phyloP scores from a whole-genome alignment of 2,888 invertebrate genomes.

The Crocallis elinguaria region DNA sequence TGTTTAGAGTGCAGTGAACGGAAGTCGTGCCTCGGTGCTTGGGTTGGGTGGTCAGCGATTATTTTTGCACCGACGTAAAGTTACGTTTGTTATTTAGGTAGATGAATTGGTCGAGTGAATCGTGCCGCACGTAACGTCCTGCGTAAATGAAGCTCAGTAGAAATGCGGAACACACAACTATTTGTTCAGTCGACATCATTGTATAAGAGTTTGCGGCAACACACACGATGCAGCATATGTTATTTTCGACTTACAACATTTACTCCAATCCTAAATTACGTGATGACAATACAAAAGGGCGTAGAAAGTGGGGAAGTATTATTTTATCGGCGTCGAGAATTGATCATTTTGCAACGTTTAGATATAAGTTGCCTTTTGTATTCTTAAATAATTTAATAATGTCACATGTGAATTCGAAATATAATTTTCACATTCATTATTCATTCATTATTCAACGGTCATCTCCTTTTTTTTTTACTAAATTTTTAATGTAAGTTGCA shows the following conservation, averaged over 20 bases:
- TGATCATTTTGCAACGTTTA: constrained; percentile 21
- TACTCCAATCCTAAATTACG: constrained; percentile 78
- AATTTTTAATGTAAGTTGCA: constrained; percentile 52
- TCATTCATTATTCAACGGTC: constrained; percentile 45
- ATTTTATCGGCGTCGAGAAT: constrained; percentile 31
- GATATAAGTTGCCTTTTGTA: constrained; percentile 18
- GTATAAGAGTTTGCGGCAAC: constrained; percentile 82
- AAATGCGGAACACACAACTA: constrained; percentile 84
- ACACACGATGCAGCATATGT: constrained; percentile 75
- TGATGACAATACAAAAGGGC: constrained; percentile 74
- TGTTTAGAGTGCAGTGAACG: constrained; percentile 12
- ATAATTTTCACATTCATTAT: constrained; percentile 47
- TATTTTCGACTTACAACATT: constrained; percentile 82
- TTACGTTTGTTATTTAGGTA: constrained; percentile 48
- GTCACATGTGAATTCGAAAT: constrained; percentile 35
- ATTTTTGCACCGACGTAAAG: constrained; percentile 32
- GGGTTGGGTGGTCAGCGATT: constrained; percentile 3
- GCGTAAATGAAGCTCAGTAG: constrained; percentile 80
- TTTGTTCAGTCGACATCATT: constrained; percentile 83
- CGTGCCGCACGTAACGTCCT: constrained; percentile 67
- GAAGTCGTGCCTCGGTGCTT: constrained; percentile 17
- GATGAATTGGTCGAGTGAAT: constrained; percentile 54
- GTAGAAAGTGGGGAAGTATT: constrained; percentile 50
- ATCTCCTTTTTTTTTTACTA: constrained; percentile 47
- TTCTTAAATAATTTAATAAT: constrained; percentile 14